phyloP scores from a whole-genome alignment of 2,888 invertebrate genomes.

The Mythimna ferrago region DNA sequence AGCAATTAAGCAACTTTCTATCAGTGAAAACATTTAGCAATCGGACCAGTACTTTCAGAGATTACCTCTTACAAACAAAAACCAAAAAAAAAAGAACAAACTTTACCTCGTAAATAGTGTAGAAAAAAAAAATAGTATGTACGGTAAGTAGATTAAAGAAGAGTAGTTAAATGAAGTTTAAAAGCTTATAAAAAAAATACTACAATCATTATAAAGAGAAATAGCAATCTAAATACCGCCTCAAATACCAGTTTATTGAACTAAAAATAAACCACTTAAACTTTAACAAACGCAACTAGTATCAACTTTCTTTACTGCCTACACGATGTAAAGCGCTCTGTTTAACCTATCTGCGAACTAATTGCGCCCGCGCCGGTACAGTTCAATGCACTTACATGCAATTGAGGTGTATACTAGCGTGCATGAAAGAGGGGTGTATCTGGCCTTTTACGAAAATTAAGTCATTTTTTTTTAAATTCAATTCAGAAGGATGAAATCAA shows the following conservation, averaged over 20 bases:
- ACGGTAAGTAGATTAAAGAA: too few relatives aligned
- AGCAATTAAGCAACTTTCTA: too few relatives aligned
- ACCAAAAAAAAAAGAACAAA: too few relatives aligned
- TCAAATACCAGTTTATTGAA: not conserved
- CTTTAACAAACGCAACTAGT: slow-evolving; percentile 15
- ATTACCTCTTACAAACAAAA: too few relatives aligned
- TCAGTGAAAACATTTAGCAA: too few relatives aligned
- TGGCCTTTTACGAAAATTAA: slow-evolving; percentile 14
- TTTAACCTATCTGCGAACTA: slow-evolving; percentile 67
- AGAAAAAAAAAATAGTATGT: too few relatives aligned
- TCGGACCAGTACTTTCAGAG: too few relatives aligned
- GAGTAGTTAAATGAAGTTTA: too few relatives aligned
- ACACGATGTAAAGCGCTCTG: slow-evolving; percentile 57
- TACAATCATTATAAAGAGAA: not conserved
- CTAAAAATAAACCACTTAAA: slow-evolving; percentile 45
- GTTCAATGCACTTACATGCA: slow-evolving; percentile 74
- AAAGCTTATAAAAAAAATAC: too few relatives aligned
- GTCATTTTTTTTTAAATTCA: not conserved
- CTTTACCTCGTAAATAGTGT: too few relatives aligned
- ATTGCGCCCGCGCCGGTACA: slow-evolving; percentile 69
- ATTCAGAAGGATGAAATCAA: not conserved
- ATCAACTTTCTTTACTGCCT: slow-evolving; percentile 56
- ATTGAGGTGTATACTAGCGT: slow-evolving; percentile 58
- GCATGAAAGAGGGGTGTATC: not conserved
- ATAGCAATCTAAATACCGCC: not conserved